A percentile compares a stretch with the other conserved stretches of the same genome.
Conservation (phyloP, 2,797 vertebrate genomes). For the Thamnophis elegans region DNA sequence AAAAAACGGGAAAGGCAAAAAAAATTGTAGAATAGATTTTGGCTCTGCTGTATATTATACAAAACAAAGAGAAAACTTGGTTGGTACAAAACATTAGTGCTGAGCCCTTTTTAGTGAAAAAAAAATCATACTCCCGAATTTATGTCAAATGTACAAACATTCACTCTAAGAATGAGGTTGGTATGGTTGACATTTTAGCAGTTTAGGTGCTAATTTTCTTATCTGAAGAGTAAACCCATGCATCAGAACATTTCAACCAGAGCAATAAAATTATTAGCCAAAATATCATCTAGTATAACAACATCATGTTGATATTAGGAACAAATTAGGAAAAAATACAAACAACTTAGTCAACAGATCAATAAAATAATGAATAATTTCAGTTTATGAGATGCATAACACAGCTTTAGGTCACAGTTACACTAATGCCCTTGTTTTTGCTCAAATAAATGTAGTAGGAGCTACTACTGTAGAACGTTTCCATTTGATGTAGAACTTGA, state of each 20-base stretch:
- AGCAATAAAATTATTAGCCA: not conserved
- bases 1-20: not conserved
- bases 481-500: constrained; percentile 68
- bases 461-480: constrained; percentile 57
- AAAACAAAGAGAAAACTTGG: not conserved
- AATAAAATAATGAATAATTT: not conserved
- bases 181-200: not conserved
- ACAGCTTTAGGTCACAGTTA: not conserved
- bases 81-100: not conserved
- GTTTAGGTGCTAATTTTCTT: not conserved
- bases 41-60: not conserved
- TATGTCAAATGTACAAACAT: not conserved
- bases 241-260: not conserved
- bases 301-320: not conserved
- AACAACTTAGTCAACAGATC: not conserved
- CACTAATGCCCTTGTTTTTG: not conserved
- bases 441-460: constrained; percentile 51
- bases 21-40: not conserved
- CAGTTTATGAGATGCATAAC: not conserved
- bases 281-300: not conserved
- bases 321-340: not conserved
- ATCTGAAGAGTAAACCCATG: not conserved
- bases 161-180: not conserved
- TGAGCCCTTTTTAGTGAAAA: not conserved
- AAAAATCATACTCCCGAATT: not conserved